A percentile compares a stretch with the other conserved stretches of the same genome.
phyloP scores from a whole-genome alignment of 2,888 invertebrate genomes.

The Megastigmus dorsalis region DNA sequence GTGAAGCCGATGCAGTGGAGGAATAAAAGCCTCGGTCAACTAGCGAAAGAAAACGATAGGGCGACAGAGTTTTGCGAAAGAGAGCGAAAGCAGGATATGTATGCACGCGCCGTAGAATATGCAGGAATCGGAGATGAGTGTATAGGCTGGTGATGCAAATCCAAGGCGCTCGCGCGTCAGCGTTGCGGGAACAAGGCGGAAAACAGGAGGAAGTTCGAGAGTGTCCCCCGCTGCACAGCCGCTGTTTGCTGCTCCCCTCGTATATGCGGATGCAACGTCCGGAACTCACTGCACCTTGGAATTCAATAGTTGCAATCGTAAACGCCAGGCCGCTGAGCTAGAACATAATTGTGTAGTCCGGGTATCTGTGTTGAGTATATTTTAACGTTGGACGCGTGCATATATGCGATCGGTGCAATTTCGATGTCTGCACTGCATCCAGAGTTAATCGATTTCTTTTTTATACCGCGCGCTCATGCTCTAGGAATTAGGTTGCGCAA shows the following conservation, averaged over 20 bases:
- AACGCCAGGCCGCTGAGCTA: constrained; percentile 53
- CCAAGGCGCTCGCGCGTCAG: constrained; percentile 33
- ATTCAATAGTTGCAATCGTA: constrained; percentile 57
- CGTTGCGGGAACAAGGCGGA: constrained; percentile 52
- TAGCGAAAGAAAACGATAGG: too few relatives aligned
- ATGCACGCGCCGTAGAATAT: too few relatives aligned
- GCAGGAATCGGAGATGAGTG: too few relatives aligned
- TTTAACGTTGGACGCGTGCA: too few relatives aligned
- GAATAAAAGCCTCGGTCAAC: too few relatives aligned
- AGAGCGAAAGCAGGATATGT: neutral
- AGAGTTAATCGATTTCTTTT: too few relatives aligned
- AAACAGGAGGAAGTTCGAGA: constrained; percentile 33
- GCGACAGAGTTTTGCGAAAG: neutral
- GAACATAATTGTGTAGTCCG: constrained; percentile 48
- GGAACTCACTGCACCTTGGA: constrained; percentile 48
- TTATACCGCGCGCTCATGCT: too few relatives aligned
- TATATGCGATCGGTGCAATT: too few relatives aligned
- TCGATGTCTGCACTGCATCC: too few relatives aligned
- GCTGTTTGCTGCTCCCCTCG: neutral
- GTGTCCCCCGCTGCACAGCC: neutral
- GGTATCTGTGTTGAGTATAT: too few relatives aligned
- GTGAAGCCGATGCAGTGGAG: too few relatives aligned
- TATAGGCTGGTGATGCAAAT: constrained; percentile 40
- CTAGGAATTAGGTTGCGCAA: too few relatives aligned
- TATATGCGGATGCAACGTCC: neutral